Percentiles rank a stretch among this genome's conserved stretches.
Evolutionary conservation across 2,113 vertebrate genomes (phyloP).

Genomic region (Psilopogon haemacephalus): DNA sequence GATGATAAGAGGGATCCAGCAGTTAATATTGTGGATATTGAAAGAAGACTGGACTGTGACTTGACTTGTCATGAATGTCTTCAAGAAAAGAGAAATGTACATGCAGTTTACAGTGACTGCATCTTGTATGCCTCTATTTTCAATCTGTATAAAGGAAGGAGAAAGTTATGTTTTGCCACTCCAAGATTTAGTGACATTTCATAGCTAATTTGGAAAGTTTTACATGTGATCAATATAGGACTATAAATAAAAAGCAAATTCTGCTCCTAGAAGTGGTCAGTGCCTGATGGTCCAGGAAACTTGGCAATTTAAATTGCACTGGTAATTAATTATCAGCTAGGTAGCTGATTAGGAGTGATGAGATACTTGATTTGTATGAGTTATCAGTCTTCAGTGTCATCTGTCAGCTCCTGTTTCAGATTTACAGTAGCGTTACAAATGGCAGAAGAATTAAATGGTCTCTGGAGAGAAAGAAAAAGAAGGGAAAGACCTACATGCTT

Average conservation of each 20-base stretch:
- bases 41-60: background rate
- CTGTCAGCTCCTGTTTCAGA: background rate
- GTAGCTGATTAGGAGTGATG: background rate
- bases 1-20: background rate
- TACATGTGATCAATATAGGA: background rate
- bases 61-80: background rate
- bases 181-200: background rate
- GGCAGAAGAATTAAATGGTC: conserved; percentile 59
- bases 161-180: background rate
- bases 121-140: background rate
- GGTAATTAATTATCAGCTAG: background rate
- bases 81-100: background rate
- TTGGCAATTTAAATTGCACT: background rate
- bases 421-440: conserved; percentile 37
- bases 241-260: background rate
- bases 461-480: conserved; percentile 76
- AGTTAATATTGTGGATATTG: background rate
- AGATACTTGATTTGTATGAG: background rate
- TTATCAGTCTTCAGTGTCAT: background rate
- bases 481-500: conserved; percentile 74
- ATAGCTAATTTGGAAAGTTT: background rate
- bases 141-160: background rate
- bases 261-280: background rate
- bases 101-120: background rate
- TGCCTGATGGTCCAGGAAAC: background rate